A percentile compares a stretch with the other conserved stretches of the same genome.
phyloP scores from a whole-genome alignment of 1,140 invertebrate genomes.

The Oryzaephilus surinamensis region DNA sequence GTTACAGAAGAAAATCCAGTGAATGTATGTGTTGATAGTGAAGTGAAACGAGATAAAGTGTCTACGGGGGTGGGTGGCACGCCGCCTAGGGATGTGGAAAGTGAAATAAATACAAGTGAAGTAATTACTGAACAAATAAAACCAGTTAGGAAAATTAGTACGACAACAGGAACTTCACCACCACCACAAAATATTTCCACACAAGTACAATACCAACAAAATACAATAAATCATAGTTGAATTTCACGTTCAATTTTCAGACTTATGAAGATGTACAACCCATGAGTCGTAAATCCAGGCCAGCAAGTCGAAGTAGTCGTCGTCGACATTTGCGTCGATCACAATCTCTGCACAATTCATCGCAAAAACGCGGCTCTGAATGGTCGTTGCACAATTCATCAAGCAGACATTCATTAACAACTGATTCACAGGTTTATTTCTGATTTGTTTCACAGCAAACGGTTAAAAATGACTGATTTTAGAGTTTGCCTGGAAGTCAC shows the following conservation, averaged over 20 bases:
- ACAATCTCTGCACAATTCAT: constrained; percentile 36
- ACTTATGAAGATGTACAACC: constrained; percentile 38
- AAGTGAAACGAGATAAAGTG: constrained; percentile 8
- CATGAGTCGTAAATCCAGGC: constrained; percentile 9
- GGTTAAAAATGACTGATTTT: constrained; percentile 3
- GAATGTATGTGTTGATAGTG: no score
- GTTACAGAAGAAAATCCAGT: constrained; percentile 4
- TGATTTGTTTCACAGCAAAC: background rate
- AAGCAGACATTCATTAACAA: constrained; percentile 52
- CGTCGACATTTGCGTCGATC: constrained; percentile 36
- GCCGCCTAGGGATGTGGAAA: constrained; percentile 31
- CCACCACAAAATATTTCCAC: constrained; percentile 78
- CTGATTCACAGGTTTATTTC: constrained; percentile 48
- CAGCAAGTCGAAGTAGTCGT: constrained; percentile 18
- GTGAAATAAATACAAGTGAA: constrained; percentile 8
- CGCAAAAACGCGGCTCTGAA: constrained; percentile 25
- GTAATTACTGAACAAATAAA: no score
- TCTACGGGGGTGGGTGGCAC: constrained; percentile 35
- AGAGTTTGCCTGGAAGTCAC: constrained; percentile 35
- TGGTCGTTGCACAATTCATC: constrained; percentile 41
- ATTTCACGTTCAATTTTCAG: constrained; percentile 26
- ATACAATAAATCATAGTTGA: background rate
- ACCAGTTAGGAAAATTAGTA: constrained; percentile 10
- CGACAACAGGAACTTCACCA: constrained; percentile 66
- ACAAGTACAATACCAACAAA: constrained; percentile 49